Percentiles rank a stretch among this genome's conserved stretches.
These are phyloP conservation scores for Cenopis cana DNA, from an alignment of 2,888 invertebrate species.

Conservation along the genomic window DNA sequence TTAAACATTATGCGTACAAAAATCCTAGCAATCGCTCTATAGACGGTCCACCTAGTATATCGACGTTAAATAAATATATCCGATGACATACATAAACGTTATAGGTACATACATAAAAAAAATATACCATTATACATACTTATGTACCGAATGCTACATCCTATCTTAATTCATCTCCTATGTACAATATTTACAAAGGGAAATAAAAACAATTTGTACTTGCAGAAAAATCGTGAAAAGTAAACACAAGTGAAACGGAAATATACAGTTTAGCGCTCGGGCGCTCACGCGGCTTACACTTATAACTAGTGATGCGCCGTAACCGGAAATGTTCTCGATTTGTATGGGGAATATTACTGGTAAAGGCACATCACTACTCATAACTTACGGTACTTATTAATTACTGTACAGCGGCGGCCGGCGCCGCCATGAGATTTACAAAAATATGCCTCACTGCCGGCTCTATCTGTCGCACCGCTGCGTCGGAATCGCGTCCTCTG, in stretches of 20 bases:
- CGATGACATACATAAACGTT: conserved; percentile 78
- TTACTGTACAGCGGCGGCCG: conserved; percentile 64
- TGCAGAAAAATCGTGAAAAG: conserved; percentile 82
- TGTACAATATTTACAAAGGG: conserved; percentile 85
- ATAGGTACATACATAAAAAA: conserved; percentile 80
- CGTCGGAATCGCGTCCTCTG: conserved; percentile 63
- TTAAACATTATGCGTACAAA: conserved; percentile 83
- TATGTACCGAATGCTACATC: conserved; percentile 68
- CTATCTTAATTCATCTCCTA: conserved; percentile 70
- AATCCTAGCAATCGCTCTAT: conserved; percentile 72
- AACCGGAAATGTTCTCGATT: no score
- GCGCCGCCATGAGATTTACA: conserved; percentile 72
- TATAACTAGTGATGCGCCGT: no score
- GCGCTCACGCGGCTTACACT: conserved; percentile 51
- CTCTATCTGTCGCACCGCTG: conserved; percentile 74
- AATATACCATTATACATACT: conserved; percentile 74
- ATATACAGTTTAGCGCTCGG: conserved; percentile 69
- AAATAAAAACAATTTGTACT: conserved; percentile 86
- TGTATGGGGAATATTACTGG: no score
- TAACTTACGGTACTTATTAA: conserved; percentile 60
- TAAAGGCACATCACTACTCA: conserved; percentile 49
- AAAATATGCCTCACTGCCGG: conserved; percentile 62
- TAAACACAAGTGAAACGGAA: conserved; percentile 70
- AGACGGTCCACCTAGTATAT: conserved; percentile 69
- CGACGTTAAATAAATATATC: conserved; percentile 79